Base-by-base conservation (phyloP, 2,113 vertebrate genomes). In the Sorex araneus region DNA sequence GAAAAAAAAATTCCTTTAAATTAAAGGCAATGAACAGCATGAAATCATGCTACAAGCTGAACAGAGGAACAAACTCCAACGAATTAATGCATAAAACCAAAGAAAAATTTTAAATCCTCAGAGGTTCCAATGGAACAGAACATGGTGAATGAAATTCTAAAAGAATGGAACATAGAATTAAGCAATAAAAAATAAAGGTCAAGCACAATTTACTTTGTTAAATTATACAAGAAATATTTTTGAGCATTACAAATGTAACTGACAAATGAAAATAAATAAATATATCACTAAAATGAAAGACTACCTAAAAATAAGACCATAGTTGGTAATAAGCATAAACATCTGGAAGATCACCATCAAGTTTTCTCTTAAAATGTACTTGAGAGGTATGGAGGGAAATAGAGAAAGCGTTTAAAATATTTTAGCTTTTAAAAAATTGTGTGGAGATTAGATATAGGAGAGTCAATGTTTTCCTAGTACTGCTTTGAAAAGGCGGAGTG, bases 1-100 rank as follows among this genome's bases (percentile, higher is more conserved):
- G 16, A 76, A 84, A 91, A 80, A 73, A 70, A 60, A 73, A 69
- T 73, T 2, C 60, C 54, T 34, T 10, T 36, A 60, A 74, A 10
- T 47, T 80, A 40, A 92, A 92, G 83, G 71, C 69, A 87, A 84
- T 40, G 34, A 94, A 47, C 40, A 73, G 54, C 21, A 89, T 73
- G n/a, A 63, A 91, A 87, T 73, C 54, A 69, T 67, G n/a, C 60
- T 64, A 11, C 70, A 70, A 88, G 27, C 43, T 73, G 43, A 87
- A 63, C 5, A 92, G 16, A 84, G 47, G 74, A 87, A 84, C 23
- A 70, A 79, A 76, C 30, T 40, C 50, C 40, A 50, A 84, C 84
- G 19, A 21, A 36, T 73, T 47, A 85, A 91, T 73, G 84, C 45
- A 82, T 64, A n/a, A 78, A 90, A 40, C 40, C 19, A 40, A 40